Conservation (phyloP, 1,140 invertebrate species). For the Brachionus koreanus region DNA sequence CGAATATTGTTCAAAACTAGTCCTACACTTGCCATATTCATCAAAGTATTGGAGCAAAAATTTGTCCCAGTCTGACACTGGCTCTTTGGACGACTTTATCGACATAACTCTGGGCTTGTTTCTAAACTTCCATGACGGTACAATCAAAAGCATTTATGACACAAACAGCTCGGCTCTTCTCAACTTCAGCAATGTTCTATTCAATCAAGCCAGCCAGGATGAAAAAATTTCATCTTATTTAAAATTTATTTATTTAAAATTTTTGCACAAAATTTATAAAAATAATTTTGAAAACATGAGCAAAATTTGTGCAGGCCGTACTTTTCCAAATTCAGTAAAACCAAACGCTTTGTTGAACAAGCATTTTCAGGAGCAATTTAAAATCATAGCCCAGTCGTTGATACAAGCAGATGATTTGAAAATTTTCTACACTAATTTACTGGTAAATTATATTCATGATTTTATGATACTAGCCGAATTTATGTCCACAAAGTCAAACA, state of each 20-base stretch:
- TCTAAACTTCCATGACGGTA: not conserved
- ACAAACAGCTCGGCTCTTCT: not conserved
- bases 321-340: not conserved
- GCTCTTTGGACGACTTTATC: not conserved
- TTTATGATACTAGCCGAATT: not conserved
- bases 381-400: not conserved
- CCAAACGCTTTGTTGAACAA: not conserved
- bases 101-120: not conserved
- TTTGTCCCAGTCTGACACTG: not conserved
- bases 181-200: not conserved
- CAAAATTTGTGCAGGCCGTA: not conserved
- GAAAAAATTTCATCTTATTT: not conserved
- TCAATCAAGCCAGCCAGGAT: not conserved
- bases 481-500: not conserved
- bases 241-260: slow-evolving; percentile 35
- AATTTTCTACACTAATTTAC: slow-evolving; percentile 1
- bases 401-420: not conserved
- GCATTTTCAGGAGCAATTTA: not conserved
- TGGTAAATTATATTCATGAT: slow-evolving; percentile 3
- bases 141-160: not conserved
- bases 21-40: not conserved
- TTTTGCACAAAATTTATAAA: slow-evolving; percentile 30
- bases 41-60: not conserved
- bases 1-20: not conserved
- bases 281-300: slow-evolving; percentile 20